phyloP scores from a whole-genome alignment of 1,140 invertebrate genomes.

The Campodea augens region DNA sequence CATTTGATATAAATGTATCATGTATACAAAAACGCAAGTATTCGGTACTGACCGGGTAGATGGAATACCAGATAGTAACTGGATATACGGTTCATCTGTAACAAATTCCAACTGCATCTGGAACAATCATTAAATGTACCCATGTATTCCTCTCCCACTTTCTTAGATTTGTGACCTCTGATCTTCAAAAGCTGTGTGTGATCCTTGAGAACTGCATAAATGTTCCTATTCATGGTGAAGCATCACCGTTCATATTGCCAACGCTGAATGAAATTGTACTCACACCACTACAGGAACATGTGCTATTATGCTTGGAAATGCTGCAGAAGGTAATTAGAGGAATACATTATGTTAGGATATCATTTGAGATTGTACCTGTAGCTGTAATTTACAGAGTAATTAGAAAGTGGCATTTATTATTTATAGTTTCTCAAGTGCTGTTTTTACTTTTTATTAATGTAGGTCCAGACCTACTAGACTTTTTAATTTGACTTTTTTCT shows the following conservation, averaged over 20 bases:
- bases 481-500: constrained; percentile 6
- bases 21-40: no score
- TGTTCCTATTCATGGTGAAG: constrained; percentile 63
- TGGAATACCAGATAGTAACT: constrained; percentile 2
- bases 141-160: constrained; percentile 4
- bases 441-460: no score
- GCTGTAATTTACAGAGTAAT: no score
- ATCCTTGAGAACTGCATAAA: constrained; percentile 57
- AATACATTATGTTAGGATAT: no score
- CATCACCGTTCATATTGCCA: constrained; percentile 56
- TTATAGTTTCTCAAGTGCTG: no score
- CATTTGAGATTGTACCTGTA: no score
- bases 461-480: no score
- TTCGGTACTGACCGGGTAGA: no score
- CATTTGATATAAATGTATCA: no score
- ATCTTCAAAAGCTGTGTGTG: constrained; percentile 57
- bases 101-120: constrained; percentile 4
- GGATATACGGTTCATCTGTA: constrained; percentile 7
- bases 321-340: constrained; percentile 40
- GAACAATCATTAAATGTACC: background rate
- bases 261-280: constrained; percentile 50
- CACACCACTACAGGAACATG: constrained; percentile 63
- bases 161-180: constrained; percentile 44
- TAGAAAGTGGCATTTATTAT: no score
- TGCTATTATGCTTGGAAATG: constrained; percentile 57